A percentile compares a stretch with the other conserved stretches of the same genome.
These are phyloP conservation scores for Augochlorella aurata DNA, from an alignment of 2,888 invertebrate genomes.

Conservation along the genomic window DNA sequence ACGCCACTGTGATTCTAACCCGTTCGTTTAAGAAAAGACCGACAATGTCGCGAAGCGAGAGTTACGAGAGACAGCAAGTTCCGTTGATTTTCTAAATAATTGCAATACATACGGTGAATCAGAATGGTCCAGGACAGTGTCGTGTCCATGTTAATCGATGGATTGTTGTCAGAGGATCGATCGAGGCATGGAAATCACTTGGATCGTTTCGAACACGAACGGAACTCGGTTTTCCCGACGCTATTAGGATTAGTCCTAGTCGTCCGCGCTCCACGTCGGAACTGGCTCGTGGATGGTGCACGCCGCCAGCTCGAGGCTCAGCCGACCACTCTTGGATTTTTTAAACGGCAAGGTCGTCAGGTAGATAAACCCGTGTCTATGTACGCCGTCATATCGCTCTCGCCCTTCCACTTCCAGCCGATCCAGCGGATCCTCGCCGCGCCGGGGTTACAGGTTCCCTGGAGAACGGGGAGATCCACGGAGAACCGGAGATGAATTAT, in stretches of 20 bases:
- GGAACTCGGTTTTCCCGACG: slow-evolving; percentile 14
- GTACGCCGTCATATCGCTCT: slow-evolving; percentile 66
- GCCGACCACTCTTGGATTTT: slow-evolving; percentile 68
- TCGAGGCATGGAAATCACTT: slow-evolving; percentile 36
- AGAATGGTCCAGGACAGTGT: slow-evolving; percentile 50
- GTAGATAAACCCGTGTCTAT: slow-evolving; percentile 73
- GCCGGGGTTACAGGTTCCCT: slow-evolving; percentile 43
- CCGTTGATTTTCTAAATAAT: neutral
- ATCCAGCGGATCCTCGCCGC: neutral
- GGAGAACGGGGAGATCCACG: slow-evolving; percentile 14
- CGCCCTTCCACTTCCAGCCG: slow-evolving; percentile 27
- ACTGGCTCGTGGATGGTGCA: slow-evolving; percentile 71
- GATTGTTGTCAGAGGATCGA: slow-evolving; percentile 34
- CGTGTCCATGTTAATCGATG: slow-evolving; percentile 55
- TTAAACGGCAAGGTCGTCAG: slow-evolving; percentile 75
- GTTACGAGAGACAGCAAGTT: neutral
- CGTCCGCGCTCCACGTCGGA: slow-evolving; percentile 69
- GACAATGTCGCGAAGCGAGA: neutral
- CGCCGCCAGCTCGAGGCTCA: slow-evolving; percentile 58
- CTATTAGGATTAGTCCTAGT: slow-evolving; percentile 72
- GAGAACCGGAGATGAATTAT: slow-evolving; percentile 14
- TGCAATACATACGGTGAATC: slow-evolving; percentile 59
- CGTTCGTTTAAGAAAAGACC: no score
- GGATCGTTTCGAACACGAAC: slow-evolving; percentile 27
- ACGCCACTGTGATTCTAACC: no score